phyloP scores from a whole-genome alignment of 2,888 invertebrate species.

The Alitta virens region DNA sequence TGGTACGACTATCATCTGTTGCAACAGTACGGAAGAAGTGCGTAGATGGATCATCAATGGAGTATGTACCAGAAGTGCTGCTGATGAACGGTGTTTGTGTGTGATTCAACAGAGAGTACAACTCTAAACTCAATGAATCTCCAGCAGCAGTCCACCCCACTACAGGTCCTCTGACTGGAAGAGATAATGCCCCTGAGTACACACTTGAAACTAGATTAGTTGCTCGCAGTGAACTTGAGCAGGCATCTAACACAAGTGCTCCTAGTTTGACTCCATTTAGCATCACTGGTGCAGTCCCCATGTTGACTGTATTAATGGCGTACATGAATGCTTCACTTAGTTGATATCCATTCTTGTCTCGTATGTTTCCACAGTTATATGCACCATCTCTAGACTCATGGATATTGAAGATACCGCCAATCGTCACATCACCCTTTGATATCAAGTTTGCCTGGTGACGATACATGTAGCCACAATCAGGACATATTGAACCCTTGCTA shows the following conservation, averaged over 20 bases:
- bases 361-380: conserved; percentile 36
- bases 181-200: conserved; percentile 3
- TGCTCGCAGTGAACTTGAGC: conserved; percentile 37
- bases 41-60: conserved; percentile 33
- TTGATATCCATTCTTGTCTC: conserved; percentile 38
- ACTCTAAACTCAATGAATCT: neutral
- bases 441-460: conserved; percentile 35
- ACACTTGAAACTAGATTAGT: conserved; percentile 36
- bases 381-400: conserved; percentile 38
- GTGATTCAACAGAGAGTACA: conserved; percentile 15
- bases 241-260: conserved; percentile 46
- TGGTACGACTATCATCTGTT: conserved; percentile 40
- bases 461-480: conserved; percentile 46
- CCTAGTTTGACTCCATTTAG: conserved; percentile 39
- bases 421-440: conserved; percentile 41
- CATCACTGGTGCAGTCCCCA: conserved; percentile 28
- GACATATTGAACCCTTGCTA: conserved; percentile 25
- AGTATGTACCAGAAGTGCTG: conserved; percentile 40
- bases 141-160: neutral
- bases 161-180: neutral
- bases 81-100: conserved; percentile 60
- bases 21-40: conserved; percentile 48
- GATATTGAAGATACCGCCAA: conserved; percentile 45
- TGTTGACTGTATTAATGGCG: conserved; percentile 42
- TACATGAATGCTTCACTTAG: conserved; percentile 46